These are phyloP conservation scores for Montipora cactus DNA, from an alignment of 64 coral and sea anemone species.

Conservation along the genomic window DNA sequence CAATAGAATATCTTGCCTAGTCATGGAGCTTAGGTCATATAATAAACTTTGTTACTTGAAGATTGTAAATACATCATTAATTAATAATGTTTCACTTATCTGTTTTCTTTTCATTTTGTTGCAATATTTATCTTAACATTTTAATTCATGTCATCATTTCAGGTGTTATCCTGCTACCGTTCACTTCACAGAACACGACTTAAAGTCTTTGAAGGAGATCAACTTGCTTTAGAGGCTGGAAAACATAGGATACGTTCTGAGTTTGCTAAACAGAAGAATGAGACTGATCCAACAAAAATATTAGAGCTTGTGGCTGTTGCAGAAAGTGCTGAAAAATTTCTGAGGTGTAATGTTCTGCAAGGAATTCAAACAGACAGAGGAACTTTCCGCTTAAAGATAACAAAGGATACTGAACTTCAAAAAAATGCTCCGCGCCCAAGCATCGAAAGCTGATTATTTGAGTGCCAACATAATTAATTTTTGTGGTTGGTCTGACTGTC, in stretches of 20 bases:
- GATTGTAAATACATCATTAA: no score
- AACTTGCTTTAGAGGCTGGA: conserved; percentile 70
- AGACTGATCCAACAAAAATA: conserved; percentile 80
- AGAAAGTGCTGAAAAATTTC: conserved; percentile 76
- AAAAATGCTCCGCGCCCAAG: not conserved
- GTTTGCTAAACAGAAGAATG: conserved; percentile 82
- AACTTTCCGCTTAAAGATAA: conserved; percentile 64
- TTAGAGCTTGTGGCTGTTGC: conserved; percentile 70
- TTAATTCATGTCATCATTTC: not conserved
- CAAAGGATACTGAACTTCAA: conserved; percentile 71
- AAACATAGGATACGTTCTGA: conserved; percentile 73
- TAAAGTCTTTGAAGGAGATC: conserved; percentile 82
- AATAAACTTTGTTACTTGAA: no score
- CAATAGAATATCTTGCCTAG: no score
- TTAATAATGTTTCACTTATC: no score
- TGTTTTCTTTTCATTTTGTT: no score
- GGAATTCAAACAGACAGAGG: conserved; percentile 55
- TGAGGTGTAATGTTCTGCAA: conserved; percentile 82
- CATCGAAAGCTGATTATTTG: not conserved
- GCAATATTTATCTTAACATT: no score
- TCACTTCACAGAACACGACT: conserved; percentile 75
- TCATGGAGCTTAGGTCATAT: no score
- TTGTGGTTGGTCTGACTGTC: no score
- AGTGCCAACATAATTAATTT: no score
- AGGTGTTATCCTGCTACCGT: conserved; percentile 88